Evolutionary conservation across 2,797 vertebrate genomes (phyloP).

Genomic region (Notoglanidium macrostoma): DNA sequence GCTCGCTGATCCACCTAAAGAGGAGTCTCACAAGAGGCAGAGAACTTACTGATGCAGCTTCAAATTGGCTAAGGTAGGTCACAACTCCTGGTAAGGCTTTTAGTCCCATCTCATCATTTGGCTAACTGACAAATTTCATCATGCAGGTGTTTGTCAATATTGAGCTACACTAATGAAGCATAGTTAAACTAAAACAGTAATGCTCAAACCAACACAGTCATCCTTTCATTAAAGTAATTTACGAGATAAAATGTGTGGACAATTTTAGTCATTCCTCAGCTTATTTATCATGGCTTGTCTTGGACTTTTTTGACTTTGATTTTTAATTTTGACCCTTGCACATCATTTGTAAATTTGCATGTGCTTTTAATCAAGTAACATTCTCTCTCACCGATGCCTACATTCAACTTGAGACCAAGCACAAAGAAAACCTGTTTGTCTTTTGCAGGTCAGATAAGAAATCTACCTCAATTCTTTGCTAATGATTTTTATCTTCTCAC

Average conservation of each 20-base stretch:
- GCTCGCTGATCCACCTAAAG: conserved; percentile 89
- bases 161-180: not conserved
- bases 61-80: conserved; percentile 49
- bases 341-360: not conserved
- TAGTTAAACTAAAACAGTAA: not conserved
- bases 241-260: not conserved
- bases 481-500: not conserved
- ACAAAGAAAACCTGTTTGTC: conserved; percentile 3
- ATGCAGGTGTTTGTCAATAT: not conserved
- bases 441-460: not conserved
- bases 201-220: not conserved
- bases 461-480: not conserved
- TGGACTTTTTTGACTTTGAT: too few species aligned
- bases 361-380: conserved; percentile 1
- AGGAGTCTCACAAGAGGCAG: conserved; percentile 92
- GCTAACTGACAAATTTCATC: not conserved
- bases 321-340: not conserved
- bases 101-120: not conserved
- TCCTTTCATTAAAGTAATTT: not conserved
- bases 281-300: not conserved
- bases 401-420: not conserved
- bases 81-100: conserved; percentile 45
- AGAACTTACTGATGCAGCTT: conserved; percentile 81
- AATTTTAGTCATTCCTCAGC: not conserved
- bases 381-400: not conserved